Base-by-base conservation (phyloP, 2,113 vertebrate species). In the Puntigrus tetrazona region DNA sequence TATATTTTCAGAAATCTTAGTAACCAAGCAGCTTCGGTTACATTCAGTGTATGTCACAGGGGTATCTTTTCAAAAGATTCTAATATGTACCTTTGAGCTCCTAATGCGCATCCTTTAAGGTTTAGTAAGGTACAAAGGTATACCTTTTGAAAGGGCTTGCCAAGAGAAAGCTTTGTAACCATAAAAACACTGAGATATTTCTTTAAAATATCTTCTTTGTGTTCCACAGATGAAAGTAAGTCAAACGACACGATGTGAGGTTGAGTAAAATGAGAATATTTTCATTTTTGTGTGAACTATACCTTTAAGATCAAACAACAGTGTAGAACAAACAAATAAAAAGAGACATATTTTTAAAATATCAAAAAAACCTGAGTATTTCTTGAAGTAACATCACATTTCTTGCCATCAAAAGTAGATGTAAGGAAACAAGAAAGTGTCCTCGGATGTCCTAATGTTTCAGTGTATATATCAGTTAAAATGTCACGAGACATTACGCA, bases 391-490 rank as follows among this genome's bases (percentile, higher is more conserved):
- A n/a, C 34, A 14, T 47, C n/a, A 29, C 3, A 3, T 77, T 77
- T 34, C 31, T 57, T 25, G 29, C 11, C 78, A 27, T 69, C 7
- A n/a, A 50, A 81, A 16, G 22, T 36, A 7, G 29, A 5, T 36
- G 36, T 29, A 36, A 81, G 45, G 29, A 63, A 78, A 78, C 38
- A 22, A 52, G 18, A 57, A 59, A 25, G 18, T 47, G 45, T 57
- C 50, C 57, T 61, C 31, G 70, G 65, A 70, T 38, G 22, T 81
- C 63, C 29, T 10, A 25, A 69, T 34, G 29, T 69, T 52, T 80
- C 7, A 16, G n/a, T 45, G 11, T 25, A 6, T 27, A 31, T 67
- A 78, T 78, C 50, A 59, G 25, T 80, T 81, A 67, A 81, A 81
- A 70, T 70, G 43, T 81, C 38, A 77, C 27, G n/a, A n/a, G 41